Base-by-base conservation (phyloP, 2,113 vertebrate genomes). In the Amblyopsis rosae region DNA sequence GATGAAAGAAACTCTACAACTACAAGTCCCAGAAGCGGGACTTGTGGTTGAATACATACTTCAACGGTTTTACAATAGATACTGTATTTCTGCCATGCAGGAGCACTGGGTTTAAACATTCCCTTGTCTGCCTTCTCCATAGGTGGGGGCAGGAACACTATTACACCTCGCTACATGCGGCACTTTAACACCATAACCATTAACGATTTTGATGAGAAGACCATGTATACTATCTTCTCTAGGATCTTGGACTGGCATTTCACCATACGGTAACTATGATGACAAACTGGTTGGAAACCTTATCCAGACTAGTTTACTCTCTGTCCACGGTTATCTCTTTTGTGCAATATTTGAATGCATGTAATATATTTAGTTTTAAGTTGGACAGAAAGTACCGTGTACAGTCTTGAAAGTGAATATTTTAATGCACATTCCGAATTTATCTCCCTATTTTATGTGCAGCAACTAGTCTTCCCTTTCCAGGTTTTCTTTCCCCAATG, bases 151-250 rank as follows among this genome's bases (percentile, higher is more conserved):
- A 89, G 95, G 68, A 97, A 96, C 81, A 93, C 94, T 19, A 57
- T 98, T 81, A 97, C 95, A n/a, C 92, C 95, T 54, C 93, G 95
- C 48, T 98, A 89, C 73, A 79, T 94, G 82, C 88, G 95, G 15
- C 96, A 97, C 86, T 98, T 97, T 78, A 98, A 96, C 83, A 90
- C 90, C 50, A 59, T 96, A 65, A 96, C 94, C 26, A 97, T 97
- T 68, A 95, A 97, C 80, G 94, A 96, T 4, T 98, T 96, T 91
- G 94, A 95, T 73, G 92, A 96, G 51, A 92, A 90, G 59, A 95
- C 94, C 15, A 96, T 96, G 95, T 92, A 91, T 76, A 93, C 93
- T 2, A 97, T 98, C 86, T 97, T 96, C 87, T 96, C 95, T 67
- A 92, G 90, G 84, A 96, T 98, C 71, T 81, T 94, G 64, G 83